phyloP scores from a whole-genome alignment of 2,888 invertebrate genomes.

The Agonopterix subpropinquella region DNA sequence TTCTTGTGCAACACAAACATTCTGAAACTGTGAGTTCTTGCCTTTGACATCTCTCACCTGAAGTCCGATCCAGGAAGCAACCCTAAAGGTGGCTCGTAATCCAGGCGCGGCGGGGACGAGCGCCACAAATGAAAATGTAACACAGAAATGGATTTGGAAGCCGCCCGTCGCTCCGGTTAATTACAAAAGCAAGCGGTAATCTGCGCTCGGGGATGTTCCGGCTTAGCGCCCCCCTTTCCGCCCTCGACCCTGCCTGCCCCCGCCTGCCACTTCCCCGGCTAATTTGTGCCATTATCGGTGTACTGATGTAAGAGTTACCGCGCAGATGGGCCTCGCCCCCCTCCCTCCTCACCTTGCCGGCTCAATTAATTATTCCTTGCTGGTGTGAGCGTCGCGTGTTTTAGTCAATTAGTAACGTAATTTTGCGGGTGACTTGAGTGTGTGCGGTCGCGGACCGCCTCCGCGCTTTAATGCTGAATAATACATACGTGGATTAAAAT shows the following conservation, averaged over 20 bases:
- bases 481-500: slow-evolving; percentile 22
- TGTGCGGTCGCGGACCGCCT: slow-evolving; percentile 57
- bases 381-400: slow-evolving; percentile 76
- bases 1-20: too few relatives aligned
- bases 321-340: slow-evolving; percentile 59
- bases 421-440: slow-evolving; percentile 74
- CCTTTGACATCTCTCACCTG: background rate
- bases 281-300: slow-evolving; percentile 77
- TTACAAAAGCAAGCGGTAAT: slow-evolving; percentile 77
- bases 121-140: slow-evolving; percentile 76
- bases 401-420: slow-evolving; percentile 76
- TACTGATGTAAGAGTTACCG: slow-evolving; percentile 76
- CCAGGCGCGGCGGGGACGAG: slow-evolving; percentile 47
- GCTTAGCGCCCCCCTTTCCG: slow-evolving; percentile 61
- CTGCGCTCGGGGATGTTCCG: slow-evolving; percentile 76
- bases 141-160: slow-evolving; percentile 76
- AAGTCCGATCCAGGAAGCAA: slow-evolving; percentile 23
- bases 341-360: slow-evolving; percentile 42
- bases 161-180: slow-evolving; percentile 76
- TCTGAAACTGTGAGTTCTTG: too few relatives aligned
- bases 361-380: slow-evolving; percentile 74
- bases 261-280: slow-evolving; percentile 70
- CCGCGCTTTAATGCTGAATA: slow-evolving; percentile 43
- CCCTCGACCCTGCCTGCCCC: slow-evolving; percentile 24
- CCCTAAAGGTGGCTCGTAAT: slow-evolving; percentile 27